These are phyloP conservation scores for Gastrophryne carolinensis DNA, from an alignment of 2,797 vertebrate genomes.

Conservation along the genomic window DNA sequence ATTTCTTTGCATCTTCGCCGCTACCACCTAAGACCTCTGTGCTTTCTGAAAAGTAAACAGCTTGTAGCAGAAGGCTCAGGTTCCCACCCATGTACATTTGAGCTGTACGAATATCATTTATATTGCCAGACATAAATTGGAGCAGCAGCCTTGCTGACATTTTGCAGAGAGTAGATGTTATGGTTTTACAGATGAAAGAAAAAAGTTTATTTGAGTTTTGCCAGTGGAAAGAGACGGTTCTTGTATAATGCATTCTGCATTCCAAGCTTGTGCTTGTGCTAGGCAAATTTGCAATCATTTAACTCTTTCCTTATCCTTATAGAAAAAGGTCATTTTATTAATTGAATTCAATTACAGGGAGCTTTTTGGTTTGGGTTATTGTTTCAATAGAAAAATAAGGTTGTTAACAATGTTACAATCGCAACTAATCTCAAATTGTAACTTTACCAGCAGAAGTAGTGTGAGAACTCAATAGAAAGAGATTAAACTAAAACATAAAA, in stretches of 20 bases:
- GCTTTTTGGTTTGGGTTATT: no score
- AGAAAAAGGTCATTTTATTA: not conserved
- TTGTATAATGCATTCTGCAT: slow-evolving; percentile 43
- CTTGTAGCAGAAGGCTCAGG: slow-evolving; percentile 19
- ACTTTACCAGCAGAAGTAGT: no score
- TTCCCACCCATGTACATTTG: slow-evolving; percentile 31
- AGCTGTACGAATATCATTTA: slow-evolving; percentile 39
- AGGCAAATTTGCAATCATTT: slow-evolving; percentile 14
- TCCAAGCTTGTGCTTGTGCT: slow-evolving; percentile 1
- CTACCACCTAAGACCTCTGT: slow-evolving; percentile 30
- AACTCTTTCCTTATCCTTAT: slow-evolving; percentile 11
- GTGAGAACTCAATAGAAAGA: no score
- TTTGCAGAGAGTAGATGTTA: slow-evolving; percentile 48
- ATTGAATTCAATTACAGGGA: no score
- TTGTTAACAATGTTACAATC: no score
- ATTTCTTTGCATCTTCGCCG: not conserved
- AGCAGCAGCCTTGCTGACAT: slow-evolving; percentile 41
- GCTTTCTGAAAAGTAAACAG: slow-evolving; percentile 34
- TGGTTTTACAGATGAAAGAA: slow-evolving; percentile 44
- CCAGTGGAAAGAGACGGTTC: slow-evolving; percentile 36
- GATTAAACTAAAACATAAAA: no score
- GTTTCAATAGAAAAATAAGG: no score
- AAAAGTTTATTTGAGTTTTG: slow-evolving; percentile 43
- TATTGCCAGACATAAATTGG: slow-evolving; percentile 41
- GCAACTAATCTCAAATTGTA: no score